Evolutionary conservation across 2,888 invertebrate species (phyloP).

Genomic region (Himalopsyche anomala): DNA sequence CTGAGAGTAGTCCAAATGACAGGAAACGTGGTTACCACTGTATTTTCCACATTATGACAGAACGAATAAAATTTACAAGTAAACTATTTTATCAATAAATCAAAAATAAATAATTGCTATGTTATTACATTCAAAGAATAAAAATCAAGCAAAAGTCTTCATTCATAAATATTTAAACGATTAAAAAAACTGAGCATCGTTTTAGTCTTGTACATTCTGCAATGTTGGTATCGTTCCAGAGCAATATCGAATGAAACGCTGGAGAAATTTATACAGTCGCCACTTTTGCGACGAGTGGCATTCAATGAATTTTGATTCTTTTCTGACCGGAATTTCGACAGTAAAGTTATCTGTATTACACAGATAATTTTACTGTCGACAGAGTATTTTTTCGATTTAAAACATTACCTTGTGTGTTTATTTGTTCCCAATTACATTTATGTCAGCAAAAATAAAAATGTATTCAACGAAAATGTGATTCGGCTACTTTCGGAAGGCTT

Average conservation of each 20-base stretch:
- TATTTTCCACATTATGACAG: no score
- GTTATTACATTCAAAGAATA: no score
- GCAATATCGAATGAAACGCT: neutral
- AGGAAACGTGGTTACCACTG: no score
- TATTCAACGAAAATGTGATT: no score
- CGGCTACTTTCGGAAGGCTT: no score
- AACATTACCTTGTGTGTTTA: neutral
- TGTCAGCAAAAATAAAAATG: no score
- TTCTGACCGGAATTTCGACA: constrained; percentile 2
- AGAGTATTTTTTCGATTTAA: neutral
- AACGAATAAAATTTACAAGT: no score
- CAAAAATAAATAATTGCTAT: no score
- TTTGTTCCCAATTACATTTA: neutral
- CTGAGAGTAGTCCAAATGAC: no score
- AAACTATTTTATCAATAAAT: no score
- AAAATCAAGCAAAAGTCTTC: no score
- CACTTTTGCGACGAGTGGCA: neutral
- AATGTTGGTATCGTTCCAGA: constrained; percentile 15
- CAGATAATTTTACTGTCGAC: no score
- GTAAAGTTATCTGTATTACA: neutral
- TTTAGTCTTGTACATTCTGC: neutral
- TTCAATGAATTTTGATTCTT: constrained; percentile 9
- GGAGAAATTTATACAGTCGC: constrained; percentile 6
- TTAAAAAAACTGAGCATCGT: neutral
- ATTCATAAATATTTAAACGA: neutral